phyloP scores from a whole-genome alignment of 2,888 invertebrate species.

The Tetranychus piercei region DNA sequence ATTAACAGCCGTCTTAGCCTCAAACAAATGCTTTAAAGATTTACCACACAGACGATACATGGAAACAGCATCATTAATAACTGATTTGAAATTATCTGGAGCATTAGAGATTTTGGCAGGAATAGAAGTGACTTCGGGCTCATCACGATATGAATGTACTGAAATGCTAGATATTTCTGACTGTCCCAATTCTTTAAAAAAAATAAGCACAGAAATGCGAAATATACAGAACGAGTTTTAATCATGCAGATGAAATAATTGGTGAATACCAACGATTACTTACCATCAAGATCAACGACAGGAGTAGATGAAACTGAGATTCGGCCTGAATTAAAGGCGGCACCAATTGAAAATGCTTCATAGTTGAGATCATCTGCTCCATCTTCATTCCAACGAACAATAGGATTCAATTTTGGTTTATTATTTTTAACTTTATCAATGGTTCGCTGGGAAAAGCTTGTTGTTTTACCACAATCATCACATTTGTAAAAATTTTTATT shows the following conservation, averaged over 20 bases:
- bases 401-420: neutral
- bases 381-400: neutral
- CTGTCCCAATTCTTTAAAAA: neutral
- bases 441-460: neutral
- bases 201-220: neutral
- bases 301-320: neutral
- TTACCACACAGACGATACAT: neutral
- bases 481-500: neutral
- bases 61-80: neutral
- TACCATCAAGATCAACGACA: conserved; percentile 4
- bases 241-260: neutral
- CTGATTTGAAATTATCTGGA: neutral
- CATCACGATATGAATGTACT: neutral
- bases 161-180: neutral
- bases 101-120: neutral
- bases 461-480: neutral
- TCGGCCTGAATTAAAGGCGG: neutral
- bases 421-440: neutral
- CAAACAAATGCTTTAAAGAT: neutral
- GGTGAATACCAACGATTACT: neutral
- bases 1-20: neutral
- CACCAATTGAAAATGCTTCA: conserved; percentile 4
- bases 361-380: neutral
- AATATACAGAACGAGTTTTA: neutral
- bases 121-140: neutral